These are phyloP conservation scores for Taxidea taxus DNA, from an alignment of 2,113 vertebrate species.

Conservation along the genomic window DNA sequence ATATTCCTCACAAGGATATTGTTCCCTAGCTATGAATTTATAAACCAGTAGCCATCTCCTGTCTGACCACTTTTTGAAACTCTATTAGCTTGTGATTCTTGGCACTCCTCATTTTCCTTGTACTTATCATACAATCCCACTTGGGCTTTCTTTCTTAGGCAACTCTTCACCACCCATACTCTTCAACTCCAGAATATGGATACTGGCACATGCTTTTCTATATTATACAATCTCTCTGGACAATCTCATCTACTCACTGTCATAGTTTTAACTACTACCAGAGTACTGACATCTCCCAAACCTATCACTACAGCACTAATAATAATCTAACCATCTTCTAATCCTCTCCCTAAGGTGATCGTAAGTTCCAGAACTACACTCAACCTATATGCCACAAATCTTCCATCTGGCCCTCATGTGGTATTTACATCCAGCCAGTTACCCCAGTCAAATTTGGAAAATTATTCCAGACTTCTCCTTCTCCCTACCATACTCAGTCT, in stretches of 20 bases:
- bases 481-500: neutral
- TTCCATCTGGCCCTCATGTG: neutral
- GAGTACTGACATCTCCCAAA: neutral
- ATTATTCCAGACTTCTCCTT: neutral
- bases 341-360: neutral
- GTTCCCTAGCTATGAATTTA: neutral
- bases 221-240: neutral
- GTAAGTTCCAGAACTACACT: neutral
- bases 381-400: neutral
- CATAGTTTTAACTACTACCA: neutral
- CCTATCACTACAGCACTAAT: neutral
- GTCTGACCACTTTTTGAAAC: neutral
- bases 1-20: neutral
- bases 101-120: neutral
- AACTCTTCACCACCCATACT: neutral
- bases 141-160: neutral
- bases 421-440: neutral
- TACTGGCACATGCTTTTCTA: neutral
- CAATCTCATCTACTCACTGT: neutral
- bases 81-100: neutral
- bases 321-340: neutral
- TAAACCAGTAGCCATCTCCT: neutral
- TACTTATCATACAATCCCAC: neutral
- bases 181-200: neutral
- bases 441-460: neutral